Conservation (phyloP, 2,888 invertebrate species). For the Troides oblongomaculatus region DNA sequence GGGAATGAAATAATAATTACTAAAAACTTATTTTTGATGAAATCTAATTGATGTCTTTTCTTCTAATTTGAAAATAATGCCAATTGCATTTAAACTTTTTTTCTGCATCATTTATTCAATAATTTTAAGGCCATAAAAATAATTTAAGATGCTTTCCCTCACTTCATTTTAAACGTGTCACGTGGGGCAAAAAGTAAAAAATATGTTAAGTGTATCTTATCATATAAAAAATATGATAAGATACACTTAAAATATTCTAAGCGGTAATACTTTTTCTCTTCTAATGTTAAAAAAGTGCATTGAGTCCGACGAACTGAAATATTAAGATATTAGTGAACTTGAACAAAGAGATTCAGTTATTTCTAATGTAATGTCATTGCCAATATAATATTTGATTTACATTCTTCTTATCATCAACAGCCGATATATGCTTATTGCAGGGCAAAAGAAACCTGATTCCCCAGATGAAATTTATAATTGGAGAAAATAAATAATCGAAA, state of each 20-base stretch:
- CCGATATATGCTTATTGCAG: no score
- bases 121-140: background rate
- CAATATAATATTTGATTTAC: no score
- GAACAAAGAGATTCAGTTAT: no score
- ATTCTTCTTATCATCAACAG: no score
- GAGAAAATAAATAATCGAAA: conserved; percentile 7
- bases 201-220: no score
- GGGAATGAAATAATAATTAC: background rate
- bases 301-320: no score
- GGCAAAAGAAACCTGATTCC: background rate
- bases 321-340: no score
- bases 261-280: no score
- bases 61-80: conserved; percentile 22
- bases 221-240: no score
- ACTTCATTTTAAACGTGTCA: background rate
- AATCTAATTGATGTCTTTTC: background rate
- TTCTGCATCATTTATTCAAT: background rate
- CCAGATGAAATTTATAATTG: conserved; percentile 9
- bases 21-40: background rate
- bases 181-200: background rate
- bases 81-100: conserved; percentile 20
- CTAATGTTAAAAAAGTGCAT: no score
- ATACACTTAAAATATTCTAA: no score
- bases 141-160: background rate
- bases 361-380: no score